Evolutionary conservation across 2,888 invertebrate genomes (phyloP).

Genomic region (Cordilura impudica): DNA sequence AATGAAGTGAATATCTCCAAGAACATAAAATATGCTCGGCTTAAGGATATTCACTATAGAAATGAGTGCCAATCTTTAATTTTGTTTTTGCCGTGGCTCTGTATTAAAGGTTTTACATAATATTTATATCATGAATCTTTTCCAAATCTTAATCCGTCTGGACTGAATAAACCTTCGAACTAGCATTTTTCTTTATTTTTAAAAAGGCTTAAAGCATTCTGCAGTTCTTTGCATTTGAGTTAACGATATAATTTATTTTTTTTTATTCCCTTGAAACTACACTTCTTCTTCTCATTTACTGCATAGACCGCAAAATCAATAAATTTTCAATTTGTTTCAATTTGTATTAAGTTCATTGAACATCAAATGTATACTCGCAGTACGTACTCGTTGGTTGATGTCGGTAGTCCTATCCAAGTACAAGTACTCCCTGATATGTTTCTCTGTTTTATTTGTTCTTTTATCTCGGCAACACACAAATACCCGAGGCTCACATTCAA

Average conservation of each 20-base stretch:
- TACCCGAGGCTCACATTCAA: constrained; percentile 58
- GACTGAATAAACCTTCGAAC: too few relatives aligned
- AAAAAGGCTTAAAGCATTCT: too few relatives aligned
- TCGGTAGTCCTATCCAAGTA: not conserved
- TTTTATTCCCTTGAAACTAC: not conserved
- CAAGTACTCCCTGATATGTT: not conserved
- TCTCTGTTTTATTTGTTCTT: constrained; percentile 11
- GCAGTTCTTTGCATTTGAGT: too few relatives aligned
- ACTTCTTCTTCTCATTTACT: constrained; percentile 41
- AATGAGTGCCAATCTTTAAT: too few relatives aligned
- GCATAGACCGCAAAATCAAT: constrained; percentile 61
- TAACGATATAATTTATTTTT: not conserved
- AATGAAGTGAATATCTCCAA: too few relatives aligned
- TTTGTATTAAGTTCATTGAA: constrained; percentile 62
- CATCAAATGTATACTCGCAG: constrained; percentile 50
- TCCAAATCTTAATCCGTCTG: too few relatives aligned
- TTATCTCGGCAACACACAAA: constrained; percentile 38
- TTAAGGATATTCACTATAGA: too few relatives aligned
- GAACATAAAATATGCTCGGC: too few relatives aligned
- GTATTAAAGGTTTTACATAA: too few relatives aligned
- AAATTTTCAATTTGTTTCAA: constrained; percentile 63
- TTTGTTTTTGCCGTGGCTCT: too few relatives aligned
- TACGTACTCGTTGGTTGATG: not conserved
- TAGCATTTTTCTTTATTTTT: too few relatives aligned
- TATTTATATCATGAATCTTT: too few relatives aligned